Base-by-base conservation (phyloP, 2,888 invertebrate genomes). In the Drosophila dives region DNA sequence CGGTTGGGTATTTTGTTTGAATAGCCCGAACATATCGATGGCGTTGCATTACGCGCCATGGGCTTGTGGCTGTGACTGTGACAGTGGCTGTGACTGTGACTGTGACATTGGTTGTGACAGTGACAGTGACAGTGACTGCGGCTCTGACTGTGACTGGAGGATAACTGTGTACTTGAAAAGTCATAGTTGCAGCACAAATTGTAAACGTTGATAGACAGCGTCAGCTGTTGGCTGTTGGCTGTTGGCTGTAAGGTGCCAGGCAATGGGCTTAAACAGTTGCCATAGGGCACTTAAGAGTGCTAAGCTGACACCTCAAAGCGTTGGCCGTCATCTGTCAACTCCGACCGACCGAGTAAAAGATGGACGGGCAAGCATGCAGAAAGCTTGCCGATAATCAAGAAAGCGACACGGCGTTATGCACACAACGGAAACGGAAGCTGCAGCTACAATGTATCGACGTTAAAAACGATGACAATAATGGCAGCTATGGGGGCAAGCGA, bases 341-440 rank as follows among this genome's bases (percentile, higher is more conserved):
- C 20, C 54, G 23, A 40, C 8, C 23, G 17, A 23, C 32, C 11
- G 12, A 63, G 36, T 59, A 34, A 15, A 48, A 34, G 56, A 51
- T 58, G 61, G 53, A 29, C 40, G 32, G 8, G 20, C 75, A 63
- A 63, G 51, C 38, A 54, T 50, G 59, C 54, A 62, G 45, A 59
- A 63, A 60, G 63, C 72, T 62, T 54, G 66, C 62, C 71, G 76
- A 76, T 76, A 86, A 81, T 79, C 79, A 81, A 72, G 71, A 72
- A 76, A 69, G 73, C 72, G 67, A 72, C 73, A 71, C 70, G 64
- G 64, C 69, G 64, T 64, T 64, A 11, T 64, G 72, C 66, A 64
- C 63, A 74, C 49, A 61, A 49, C 77, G 72, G 72, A 75, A 89
- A 63, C 70, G 49, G 80, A 74, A 75, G 72, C 63, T 63, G 55